phyloP scores from a whole-genome alignment of 1,140 invertebrate species.

The Hypsibius dujardini region DNA sequence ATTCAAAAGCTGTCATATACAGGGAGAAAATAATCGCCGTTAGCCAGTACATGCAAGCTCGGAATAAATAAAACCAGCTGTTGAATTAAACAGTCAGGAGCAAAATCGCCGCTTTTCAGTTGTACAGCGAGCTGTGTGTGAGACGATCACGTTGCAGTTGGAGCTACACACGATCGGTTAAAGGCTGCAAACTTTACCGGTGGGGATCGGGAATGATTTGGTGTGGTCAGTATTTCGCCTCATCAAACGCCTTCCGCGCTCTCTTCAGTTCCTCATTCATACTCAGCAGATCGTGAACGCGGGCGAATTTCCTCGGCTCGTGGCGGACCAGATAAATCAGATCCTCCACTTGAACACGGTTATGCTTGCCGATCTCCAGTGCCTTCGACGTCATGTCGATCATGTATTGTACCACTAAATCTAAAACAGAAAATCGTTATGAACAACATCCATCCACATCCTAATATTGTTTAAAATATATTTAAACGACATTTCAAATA shows the following conservation, averaged over 20 bases:
- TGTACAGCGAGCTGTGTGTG: too few relatives aligned
- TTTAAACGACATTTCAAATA: too few relatives aligned
- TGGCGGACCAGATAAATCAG: conserved; percentile 95
- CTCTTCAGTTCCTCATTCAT: conserved; percentile 99
- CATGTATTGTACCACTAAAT: conserved; percentile 9
- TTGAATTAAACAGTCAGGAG: too few relatives aligned
- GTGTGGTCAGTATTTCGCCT: conserved; percentile 58
- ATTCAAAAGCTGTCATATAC: too few relatives aligned
- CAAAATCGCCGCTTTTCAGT: too few relatives aligned
- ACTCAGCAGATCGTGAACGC: conserved; percentile 85
- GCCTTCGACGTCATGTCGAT: conserved; percentile 46
- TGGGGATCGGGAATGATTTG: too few relatives aligned
- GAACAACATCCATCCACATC: too few relatives aligned
- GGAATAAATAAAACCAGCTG: too few relatives aligned
- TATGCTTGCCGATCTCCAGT: conserved; percentile 86
- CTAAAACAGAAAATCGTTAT: background rate
- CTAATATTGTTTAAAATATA: too few relatives aligned
- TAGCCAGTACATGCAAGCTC: conserved; percentile 43
- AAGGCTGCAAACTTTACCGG: conserved; percentile 55
- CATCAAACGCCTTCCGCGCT: conserved; percentile 96
- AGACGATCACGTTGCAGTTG: too few relatives aligned
- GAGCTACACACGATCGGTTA: conserved; percentile 75
- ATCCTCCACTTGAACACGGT: conserved; percentile 88
- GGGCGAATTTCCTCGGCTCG: conserved; percentile 86
- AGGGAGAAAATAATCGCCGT: conserved; percentile 44